Percentiles rank a stretch among this genome's conserved stretches.
Conservation (phyloP, 53 echinoderm and acorn worm genomes). For the Actinopyga echinites region DNA sequence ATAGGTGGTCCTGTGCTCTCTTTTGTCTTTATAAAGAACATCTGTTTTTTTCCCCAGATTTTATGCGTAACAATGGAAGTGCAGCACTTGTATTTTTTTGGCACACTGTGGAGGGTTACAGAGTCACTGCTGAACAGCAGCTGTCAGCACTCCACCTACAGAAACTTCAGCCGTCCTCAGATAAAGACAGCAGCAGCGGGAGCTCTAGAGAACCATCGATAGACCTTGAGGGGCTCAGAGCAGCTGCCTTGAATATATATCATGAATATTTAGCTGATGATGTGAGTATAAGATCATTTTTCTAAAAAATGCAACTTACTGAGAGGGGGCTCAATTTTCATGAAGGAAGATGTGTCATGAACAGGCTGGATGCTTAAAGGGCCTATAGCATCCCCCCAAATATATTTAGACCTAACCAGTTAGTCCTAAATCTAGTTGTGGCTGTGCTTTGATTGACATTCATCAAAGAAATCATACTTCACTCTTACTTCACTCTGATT, state of each 20-base stretch:
- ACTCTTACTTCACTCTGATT: too few species aligned
- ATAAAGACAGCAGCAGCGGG: slow-evolving; percentile 52
- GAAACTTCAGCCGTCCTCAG: slow-evolving; percentile 61
- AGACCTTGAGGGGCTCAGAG: slow-evolving; percentile 76
- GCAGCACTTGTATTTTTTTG: slow-evolving; percentile 95
- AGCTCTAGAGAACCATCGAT: slow-evolving; percentile 50
- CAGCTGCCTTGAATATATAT: slow-evolving; percentile 86
- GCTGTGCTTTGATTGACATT: too few species aligned
- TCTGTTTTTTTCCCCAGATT: slow-evolving; percentile 61
- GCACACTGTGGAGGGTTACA: slow-evolving; percentile 90
- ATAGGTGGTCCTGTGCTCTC: neutral
- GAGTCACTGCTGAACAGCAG: slow-evolving; percentile 95
- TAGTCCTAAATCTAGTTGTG: too few species aligned
- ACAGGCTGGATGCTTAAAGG: too few species aligned
- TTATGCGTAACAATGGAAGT: slow-evolving; percentile 78
- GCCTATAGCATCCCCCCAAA: too few species aligned
- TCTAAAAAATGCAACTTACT: too few species aligned
- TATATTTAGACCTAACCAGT: too few species aligned
- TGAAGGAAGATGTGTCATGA: too few species aligned
- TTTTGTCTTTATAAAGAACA: neutral
- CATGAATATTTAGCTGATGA: slow-evolving; percentile 90
- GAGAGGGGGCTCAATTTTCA: too few species aligned
- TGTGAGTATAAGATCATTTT: slow-evolving; percentile 63
- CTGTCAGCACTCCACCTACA: slow-evolving; percentile 81
- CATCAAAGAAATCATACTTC: too few species aligned